Evolutionary conservation across 2,888 invertebrate genomes (phyloP).

Genomic region (Molorchus minor): DNA sequence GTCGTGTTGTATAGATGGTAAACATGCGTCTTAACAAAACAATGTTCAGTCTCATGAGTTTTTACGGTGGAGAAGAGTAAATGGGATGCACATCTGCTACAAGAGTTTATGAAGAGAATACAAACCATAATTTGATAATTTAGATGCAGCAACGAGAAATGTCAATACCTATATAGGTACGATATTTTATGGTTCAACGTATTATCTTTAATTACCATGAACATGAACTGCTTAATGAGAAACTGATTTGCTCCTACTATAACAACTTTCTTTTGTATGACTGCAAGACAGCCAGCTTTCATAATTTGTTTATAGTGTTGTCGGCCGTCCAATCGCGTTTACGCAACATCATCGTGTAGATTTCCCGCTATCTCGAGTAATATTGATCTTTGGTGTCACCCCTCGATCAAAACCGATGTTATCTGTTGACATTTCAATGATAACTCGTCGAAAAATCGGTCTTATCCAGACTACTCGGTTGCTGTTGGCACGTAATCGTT

Average conservation of each 20-base stretch:
- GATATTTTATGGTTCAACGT: too few species aligned
- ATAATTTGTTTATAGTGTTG: too few species aligned
- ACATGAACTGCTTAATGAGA: too few species aligned
- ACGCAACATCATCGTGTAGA: background rate
- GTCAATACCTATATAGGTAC: too few species aligned
- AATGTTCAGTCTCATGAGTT: background rate
- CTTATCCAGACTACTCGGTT: conserved; percentile 20
- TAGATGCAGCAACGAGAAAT: too few species aligned
- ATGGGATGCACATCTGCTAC: background rate
- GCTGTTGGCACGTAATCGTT: conserved; percentile 13
- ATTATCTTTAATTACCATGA: too few species aligned
- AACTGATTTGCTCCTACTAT: too few species aligned
- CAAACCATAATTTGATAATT: too few species aligned
- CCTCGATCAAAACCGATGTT: conserved; percentile 5
- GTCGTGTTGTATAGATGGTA: background rate
- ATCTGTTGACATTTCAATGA: conserved; percentile 19
- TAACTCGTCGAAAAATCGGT: conserved; percentile 13
- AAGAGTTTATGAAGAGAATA: too few species aligned
- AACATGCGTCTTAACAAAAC: background rate
- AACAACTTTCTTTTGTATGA: too few species aligned
- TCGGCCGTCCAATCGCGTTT: too few species aligned
- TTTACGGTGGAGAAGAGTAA: background rate
- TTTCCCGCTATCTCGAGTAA: background rate
- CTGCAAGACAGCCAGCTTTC: too few species aligned
- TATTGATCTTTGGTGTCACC: conserved; percentile 16